A percentile compares a stretch with the other conserved stretches of the same genome.
These are phyloP conservation scores for Anthopleura sola DNA, from an alignment of 64 coral and sea anemone genomes.

Conservation along the genomic window DNA sequence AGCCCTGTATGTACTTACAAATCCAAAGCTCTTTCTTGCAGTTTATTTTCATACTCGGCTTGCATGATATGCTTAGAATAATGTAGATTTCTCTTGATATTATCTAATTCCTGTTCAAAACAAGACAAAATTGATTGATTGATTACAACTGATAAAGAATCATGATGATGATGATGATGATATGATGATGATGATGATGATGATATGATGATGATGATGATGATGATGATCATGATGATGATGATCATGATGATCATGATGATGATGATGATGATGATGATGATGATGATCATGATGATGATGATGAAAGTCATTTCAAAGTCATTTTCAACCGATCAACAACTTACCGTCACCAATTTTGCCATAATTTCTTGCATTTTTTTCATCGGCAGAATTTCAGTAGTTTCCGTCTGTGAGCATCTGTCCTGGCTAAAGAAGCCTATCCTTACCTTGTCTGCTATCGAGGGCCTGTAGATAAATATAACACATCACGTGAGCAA, in stretches of 20 bases:
- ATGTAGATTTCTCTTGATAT: slow-evolving; percentile 81
- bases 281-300: not conserved
- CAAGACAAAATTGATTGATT: not conserved
- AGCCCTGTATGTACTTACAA: slow-evolving; percentile 79
- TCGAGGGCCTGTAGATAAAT: slow-evolving; percentile 71
- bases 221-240: not conserved
- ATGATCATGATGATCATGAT: not conserved
- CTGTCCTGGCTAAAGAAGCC: slow-evolving; percentile 94
- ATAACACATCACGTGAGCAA: not conserved
- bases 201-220: not conserved
- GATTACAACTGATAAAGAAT: not conserved
- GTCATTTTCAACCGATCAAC: too few relatives aligned
- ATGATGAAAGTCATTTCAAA: too few relatives aligned
- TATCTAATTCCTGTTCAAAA: slow-evolving; percentile 80
- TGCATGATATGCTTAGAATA: slow-evolving; percentile 94
- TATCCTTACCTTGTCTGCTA: slow-evolving; percentile 78
- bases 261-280: not conserved
- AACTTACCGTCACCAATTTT: slow-evolving; percentile 73
- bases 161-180: not conserved
- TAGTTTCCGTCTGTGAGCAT: slow-evolving; percentile 69
- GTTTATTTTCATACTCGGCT: slow-evolving; percentile 97
- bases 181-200: not conserved
- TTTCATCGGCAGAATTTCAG: slow-evolving; percentile 75
- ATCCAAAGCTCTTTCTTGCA: slow-evolving; percentile 88
- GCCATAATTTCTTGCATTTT: slow-evolving; percentile 76